Percentiles rank a stretch among this genome's conserved stretches.
Conservation (phyloP, 2,797 vertebrate genomes). For the Aldrovandia affinis region DNA sequence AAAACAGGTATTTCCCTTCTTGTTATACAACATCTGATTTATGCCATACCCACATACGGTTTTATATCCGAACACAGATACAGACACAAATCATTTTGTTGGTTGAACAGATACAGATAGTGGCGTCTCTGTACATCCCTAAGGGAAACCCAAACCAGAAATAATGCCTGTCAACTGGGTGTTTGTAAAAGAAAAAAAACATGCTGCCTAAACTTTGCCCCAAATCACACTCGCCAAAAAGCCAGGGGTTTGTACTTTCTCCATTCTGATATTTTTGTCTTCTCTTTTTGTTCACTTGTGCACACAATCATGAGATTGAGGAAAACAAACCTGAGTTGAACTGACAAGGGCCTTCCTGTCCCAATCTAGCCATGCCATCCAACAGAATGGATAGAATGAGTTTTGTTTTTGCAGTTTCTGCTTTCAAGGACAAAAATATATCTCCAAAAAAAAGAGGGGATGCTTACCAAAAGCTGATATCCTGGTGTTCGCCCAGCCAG, state of each 20-base stretch:
- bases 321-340: not conserved
- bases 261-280: not conserved
- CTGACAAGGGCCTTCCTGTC: not conserved
- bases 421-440: slow-evolving; percentile 15
- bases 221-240: not conserved
- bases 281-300: not conserved
- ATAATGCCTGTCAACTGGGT: not conserved
- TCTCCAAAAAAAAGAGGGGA: not conserved
- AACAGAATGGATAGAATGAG: not conserved
- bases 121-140: not conserved
- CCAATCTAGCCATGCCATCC: not conserved
- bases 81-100: no score
- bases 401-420: slow-evolving; percentile 8
- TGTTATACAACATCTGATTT: no score
- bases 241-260: not conserved
- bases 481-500: not conserved
- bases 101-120: no score
- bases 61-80: no score
- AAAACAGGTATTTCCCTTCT: no score
- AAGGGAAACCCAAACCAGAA: slow-evolving; percentile 11
- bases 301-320: not conserved
- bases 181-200: not conserved
- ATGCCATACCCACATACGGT: no score
- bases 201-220: not conserved
- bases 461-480: slow-evolving; percentile 1